Percentiles rank a stretch among this genome's conserved stretches.
Conservation (phyloP, 2,797 vertebrate genomes). For the Sciaenops ocellatus region DNA sequence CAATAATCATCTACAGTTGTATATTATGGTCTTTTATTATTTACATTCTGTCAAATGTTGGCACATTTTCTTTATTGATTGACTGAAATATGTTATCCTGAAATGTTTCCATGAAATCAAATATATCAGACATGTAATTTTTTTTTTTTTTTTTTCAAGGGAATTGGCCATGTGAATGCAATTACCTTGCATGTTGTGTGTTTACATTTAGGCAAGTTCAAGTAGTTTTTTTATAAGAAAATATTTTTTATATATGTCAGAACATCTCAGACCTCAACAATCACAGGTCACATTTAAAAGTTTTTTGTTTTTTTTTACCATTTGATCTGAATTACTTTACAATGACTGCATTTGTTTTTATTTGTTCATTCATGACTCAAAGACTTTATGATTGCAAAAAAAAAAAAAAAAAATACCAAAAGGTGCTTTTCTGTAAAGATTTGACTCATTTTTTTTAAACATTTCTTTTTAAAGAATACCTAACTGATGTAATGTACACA, state of each 20-base stretch:
- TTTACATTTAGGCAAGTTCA: slow-evolving; percentile 63
- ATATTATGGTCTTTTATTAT: slow-evolving; percentile 51
- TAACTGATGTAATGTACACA: slow-evolving; percentile 67
- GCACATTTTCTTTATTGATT: slow-evolving; percentile 54
- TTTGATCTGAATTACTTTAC: slow-evolving; percentile 24
- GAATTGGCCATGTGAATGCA: slow-evolving; percentile 44
- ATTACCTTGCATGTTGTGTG: slow-evolving; percentile 55
- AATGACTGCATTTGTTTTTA: slow-evolving; percentile 12
- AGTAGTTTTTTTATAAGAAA: slow-evolving; percentile 48
- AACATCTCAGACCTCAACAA: slow-evolving; percentile 42
- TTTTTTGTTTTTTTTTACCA: background rate
- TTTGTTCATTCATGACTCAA: slow-evolving; percentile 45
- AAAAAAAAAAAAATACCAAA: slow-evolving; percentile 31
- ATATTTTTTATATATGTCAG: slow-evolving; percentile 48
- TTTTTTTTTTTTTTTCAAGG: slow-evolving; percentile 22
- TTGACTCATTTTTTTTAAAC: slow-evolving; percentile 44
- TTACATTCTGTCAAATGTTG: slow-evolving; percentile 41
- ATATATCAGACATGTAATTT: slow-evolving; percentile 42
- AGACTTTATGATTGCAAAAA: slow-evolving; percentile 27
- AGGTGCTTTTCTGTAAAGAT: slow-evolving; percentile 65
- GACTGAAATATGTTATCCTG: slow-evolving; percentile 65
- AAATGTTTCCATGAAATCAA: slow-evolving; percentile 58
- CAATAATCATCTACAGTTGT: slow-evolving; percentile 51
- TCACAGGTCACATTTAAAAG: slow-evolving; percentile 47
- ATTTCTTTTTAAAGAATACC: slow-evolving; percentile 45